A percentile compares a stretch with the other conserved stretches of the same genome.
phyloP scores from a whole-genome alignment of 2,888 invertebrate species.

The Carabus problematicus region DNA sequence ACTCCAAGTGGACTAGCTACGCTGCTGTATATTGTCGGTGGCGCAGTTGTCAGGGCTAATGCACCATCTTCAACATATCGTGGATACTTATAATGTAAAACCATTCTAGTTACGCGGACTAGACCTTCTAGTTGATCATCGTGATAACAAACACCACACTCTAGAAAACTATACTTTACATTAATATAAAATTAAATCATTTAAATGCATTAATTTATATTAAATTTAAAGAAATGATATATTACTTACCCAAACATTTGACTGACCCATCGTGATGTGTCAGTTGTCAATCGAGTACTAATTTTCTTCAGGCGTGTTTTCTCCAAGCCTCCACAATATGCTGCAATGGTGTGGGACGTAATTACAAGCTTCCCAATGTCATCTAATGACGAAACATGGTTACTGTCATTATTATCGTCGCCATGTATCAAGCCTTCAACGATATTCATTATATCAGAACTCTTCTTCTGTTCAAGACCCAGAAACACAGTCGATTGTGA shows the following conservation, averaged over 20 bases:
- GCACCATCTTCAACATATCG: conserved; percentile 82
- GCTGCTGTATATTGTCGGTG: conserved; percentile 87
- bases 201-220: background rate
- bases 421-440: conserved; percentile 68
- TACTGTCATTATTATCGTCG: conserved; percentile 68
- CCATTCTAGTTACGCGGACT: conserved; percentile 80
- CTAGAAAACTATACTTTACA: conserved; percentile 71
- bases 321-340: conserved; percentile 85
- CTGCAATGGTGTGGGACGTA: conserved; percentile 86
- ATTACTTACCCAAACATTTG: conserved; percentile 77
- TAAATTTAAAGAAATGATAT: conserved; percentile 13
- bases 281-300: conserved; percentile 81
- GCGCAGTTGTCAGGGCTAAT: conserved; percentile 78
- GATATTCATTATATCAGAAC: conserved; percentile 67
- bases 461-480: conserved; percentile 56
- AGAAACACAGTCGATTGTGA: conserved; percentile 55
- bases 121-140: conserved; percentile 88
- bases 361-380: conserved; percentile 72
- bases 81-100: conserved; percentile 81
- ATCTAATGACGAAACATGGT: conserved; percentile 68
- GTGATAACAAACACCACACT: conserved; percentile 85
- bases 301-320: conserved; percentile 79
- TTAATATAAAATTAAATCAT: conserved; percentile 24
- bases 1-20: conserved; percentile 80
- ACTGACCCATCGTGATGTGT: conserved; percentile 87